phyloP scores from a whole-genome alignment of 2,113 vertebrate species.

The Cyprinus carpio region DNA sequence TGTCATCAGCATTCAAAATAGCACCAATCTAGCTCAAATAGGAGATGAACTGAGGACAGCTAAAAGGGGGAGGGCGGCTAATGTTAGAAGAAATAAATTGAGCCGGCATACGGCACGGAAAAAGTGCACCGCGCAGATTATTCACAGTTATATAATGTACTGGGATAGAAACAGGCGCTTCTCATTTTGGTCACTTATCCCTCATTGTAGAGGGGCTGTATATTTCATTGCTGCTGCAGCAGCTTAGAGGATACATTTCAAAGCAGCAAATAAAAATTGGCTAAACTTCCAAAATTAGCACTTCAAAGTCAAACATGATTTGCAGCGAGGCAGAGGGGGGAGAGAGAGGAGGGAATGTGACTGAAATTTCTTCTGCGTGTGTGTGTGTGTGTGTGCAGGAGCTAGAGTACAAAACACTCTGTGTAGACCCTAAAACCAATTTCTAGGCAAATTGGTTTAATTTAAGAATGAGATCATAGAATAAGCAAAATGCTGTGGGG shows the following conservation, averaged over 20 bases:
- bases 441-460: slow-evolving; percentile 85
- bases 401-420: slow-evolving; percentile 78
- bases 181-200: slow-evolving; percentile 84
- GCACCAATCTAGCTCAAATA: slow-evolving; percentile 68
- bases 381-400: slow-evolving; percentile 52
- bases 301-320: slow-evolving; percentile 86
- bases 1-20: slow-evolving; percentile 57
- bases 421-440: slow-evolving; percentile 82
- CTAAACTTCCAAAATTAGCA: slow-evolving; percentile 87
- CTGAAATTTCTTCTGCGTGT: slow-evolving; percentile 68
- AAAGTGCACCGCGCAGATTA: slow-evolving; percentile 76
- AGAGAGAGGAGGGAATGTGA: slow-evolving; percentile 73
- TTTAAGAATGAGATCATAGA: slow-evolving; percentile 83
- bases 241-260: slow-evolving; percentile 84
- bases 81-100: slow-evolving; percentile 76
- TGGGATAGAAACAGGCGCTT: slow-evolving; percentile 76
- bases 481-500: slow-evolving; percentile 79
- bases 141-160: slow-evolving; percentile 80
- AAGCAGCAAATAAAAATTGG: slow-evolving; percentile 86
- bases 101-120: slow-evolving; percentile 68
- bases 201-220: slow-evolving; percentile 81
- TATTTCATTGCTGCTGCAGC: slow-evolving; percentile 79
- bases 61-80: slow-evolving; percentile 67
- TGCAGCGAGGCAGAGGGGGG: slow-evolving; percentile 72
- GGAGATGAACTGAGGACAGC: slow-evolving; percentile 56